phyloP scores from a whole-genome alignment of 2,113 vertebrate species.

The Podilymbus podiceps region DNA sequence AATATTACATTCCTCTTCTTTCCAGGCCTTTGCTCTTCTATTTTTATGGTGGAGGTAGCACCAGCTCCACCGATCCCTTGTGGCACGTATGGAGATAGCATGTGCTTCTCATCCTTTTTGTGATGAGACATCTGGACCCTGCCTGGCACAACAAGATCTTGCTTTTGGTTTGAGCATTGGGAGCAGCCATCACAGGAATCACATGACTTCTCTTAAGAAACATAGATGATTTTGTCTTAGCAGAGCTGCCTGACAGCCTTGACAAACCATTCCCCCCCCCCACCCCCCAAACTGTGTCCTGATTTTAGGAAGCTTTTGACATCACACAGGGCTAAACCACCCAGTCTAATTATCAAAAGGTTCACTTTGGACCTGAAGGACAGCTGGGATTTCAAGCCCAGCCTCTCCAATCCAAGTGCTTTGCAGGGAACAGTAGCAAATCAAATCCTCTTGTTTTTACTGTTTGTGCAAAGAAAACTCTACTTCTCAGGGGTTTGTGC shows the following conservation, averaged over 20 bases:
- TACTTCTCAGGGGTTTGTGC: not conserved
- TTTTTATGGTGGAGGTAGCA: not conserved
- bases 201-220: accelerated
- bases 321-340: not conserved
- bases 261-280: not conserved
- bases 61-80: not conserved
- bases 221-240: not conserved
- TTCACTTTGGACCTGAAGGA: not conserved
- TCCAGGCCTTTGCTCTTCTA: not conserved
- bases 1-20: not conserved
- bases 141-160: not conserved
- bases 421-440: not conserved
- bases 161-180: not conserved
- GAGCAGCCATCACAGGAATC: not conserved
- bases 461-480: not conserved
- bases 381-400: not conserved
- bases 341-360: not conserved
- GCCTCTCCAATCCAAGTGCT: not conserved
- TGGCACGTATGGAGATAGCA: accelerated
- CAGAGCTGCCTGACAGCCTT: not conserved
- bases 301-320: not conserved
- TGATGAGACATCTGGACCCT: not conserved
- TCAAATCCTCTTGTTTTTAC: not conserved
- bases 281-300: not conserved
- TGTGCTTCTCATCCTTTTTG: accelerated